A percentile compares a stretch with the other conserved stretches of the same genome.
These are phyloP conservation scores for Campoplex nolae DNA, from an alignment of 2,888 invertebrate genomes.

Conservation along the genomic window DNA sequence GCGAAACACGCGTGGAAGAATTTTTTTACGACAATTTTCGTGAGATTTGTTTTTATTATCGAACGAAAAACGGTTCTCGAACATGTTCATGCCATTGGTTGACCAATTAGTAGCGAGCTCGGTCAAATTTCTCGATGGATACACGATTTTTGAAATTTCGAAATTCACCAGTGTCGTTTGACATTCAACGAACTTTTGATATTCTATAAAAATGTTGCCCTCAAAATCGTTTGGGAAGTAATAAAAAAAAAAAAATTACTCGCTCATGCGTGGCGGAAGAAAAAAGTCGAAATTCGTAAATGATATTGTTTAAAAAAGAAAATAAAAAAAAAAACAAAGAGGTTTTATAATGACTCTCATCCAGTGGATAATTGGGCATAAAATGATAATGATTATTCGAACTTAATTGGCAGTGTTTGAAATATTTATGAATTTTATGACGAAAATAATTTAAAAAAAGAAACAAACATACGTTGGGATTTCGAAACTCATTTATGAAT, in stretches of 20 bases:
- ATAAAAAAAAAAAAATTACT: neutral
- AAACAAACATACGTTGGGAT: neutral
- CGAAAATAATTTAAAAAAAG: neutral
- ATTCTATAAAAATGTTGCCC: too few relatives aligned
- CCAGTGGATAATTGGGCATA: neutral
- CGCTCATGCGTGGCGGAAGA: neutral
- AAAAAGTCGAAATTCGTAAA: neutral
- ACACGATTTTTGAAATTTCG: neutral
- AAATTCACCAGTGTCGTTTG: neutral
- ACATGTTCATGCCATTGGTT: neutral
- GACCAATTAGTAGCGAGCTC: neutral
- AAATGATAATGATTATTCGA: neutral
- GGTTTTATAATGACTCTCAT: neutral
- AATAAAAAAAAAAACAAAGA: too few relatives aligned
- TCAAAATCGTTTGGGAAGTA: neutral
- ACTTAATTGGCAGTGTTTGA: neutral
- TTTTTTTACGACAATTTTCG: too few relatives aligned
- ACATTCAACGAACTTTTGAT: too few relatives aligned
- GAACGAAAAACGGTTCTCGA: too few relatives aligned
- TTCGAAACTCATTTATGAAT: neutral
- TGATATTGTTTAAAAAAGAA: neutral
- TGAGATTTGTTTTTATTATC: too few relatives aligned
- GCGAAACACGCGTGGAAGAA: too few relatives aligned
- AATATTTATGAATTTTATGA: neutral
- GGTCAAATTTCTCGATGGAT: neutral